Evolutionary conservation across 2,888 invertebrate genomes (phyloP).

Genomic region (Campoplex capitator): DNA sequence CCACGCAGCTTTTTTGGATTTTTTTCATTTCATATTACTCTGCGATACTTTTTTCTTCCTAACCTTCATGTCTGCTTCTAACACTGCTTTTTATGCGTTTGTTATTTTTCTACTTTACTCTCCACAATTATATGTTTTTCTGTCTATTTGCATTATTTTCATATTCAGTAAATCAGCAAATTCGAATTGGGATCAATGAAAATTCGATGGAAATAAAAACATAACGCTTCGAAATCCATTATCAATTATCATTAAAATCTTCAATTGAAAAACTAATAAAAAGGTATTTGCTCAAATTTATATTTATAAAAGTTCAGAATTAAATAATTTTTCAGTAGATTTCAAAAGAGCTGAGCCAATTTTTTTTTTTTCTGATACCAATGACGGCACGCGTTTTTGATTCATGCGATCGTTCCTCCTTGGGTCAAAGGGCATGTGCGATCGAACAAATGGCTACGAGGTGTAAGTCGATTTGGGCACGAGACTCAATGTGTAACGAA

Average conservation of each 20-base stretch:
- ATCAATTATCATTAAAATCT: too few relatives aligned
- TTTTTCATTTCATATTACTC: background rate
- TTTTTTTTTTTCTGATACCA: background rate
- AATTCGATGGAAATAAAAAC: too few relatives aligned
- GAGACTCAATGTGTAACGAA: slow-evolving; percentile 45
- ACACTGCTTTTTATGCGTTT: background rate
- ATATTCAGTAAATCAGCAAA: background rate
- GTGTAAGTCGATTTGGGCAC: slow-evolving; percentile 48
- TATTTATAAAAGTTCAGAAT: background rate
- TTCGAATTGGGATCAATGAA: background rate
- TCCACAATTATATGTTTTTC: background rate
- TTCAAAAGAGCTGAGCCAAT: background rate
- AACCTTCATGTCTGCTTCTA: background rate
- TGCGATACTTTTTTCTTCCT: background rate
- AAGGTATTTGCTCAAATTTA: too few relatives aligned
- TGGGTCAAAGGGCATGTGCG: slow-evolving; percentile 9
- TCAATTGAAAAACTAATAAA: too few relatives aligned
- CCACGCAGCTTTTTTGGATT: background rate
- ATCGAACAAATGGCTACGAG: slow-evolving; percentile 40
- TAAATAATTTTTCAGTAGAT: background rate
- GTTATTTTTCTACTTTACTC: background rate
- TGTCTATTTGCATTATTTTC: too few relatives aligned
- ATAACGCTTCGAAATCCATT: too few relatives aligned
- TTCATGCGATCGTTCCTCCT: slow-evolving; percentile 32
- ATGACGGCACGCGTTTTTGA: slow-evolving; percentile 26